phyloP scores from a whole-genome alignment of 2,113 vertebrate species.

The Bos taurus region DNA sequence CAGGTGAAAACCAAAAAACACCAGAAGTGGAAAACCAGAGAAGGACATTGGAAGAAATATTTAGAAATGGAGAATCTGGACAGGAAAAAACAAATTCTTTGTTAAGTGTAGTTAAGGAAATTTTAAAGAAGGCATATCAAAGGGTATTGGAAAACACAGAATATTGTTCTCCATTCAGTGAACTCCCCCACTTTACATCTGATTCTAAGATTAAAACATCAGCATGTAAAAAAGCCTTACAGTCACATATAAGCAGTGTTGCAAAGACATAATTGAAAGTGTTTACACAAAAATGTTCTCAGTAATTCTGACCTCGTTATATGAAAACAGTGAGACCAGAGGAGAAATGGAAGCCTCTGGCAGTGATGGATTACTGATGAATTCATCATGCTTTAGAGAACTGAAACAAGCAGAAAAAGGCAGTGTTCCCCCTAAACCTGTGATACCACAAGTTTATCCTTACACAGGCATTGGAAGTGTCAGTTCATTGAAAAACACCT shows the following conservation, averaged over 20 bases:
- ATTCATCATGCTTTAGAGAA: not conserved
- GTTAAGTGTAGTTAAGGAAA: not conserved
- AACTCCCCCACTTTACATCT: not conserved
- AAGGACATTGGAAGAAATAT: not conserved
- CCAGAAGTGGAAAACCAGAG: not conserved
- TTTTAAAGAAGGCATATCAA: slow-evolving; percentile 3
- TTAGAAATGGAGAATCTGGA: slow-evolving; percentile 1
- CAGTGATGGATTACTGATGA: not conserved
- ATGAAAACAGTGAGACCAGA: not conserved
- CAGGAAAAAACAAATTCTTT: not conserved
- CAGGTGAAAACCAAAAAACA: not conserved
- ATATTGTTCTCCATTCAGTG: not conserved
- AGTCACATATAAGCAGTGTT: not conserved
- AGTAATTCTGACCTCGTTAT: not conserved
- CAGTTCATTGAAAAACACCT: no score
- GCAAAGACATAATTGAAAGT: slow-evolving; percentile 8
- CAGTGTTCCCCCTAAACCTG: not conserved
- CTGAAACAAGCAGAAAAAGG: not conserved
- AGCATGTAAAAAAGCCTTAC: not conserved
- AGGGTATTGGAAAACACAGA: not conserved
- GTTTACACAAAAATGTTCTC: slow-evolving; percentile 19
- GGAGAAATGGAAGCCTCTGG: not conserved
- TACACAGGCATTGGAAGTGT: no score
- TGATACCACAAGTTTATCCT: not conserved
- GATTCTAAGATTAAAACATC: slow-evolving; percentile 28